phyloP scores from a whole-genome alignment of 2,113 vertebrate species.

The Cervus canadensis region DNA sequence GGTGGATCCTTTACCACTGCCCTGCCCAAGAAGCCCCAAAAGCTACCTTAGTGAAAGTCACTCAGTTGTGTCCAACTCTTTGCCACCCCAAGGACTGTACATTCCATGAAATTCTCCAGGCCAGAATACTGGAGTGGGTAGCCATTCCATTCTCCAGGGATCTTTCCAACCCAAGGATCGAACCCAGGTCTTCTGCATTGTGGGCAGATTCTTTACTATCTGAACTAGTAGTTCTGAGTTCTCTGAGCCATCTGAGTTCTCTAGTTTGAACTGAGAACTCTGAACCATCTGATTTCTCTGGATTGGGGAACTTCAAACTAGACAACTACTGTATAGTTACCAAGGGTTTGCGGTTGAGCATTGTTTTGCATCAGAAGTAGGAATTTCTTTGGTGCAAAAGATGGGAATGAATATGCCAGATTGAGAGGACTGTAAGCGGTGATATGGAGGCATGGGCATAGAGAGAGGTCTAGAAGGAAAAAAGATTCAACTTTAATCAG shows the following conservation, averaged over 20 bases:
- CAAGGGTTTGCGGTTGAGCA: background rate
- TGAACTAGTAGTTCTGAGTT: background rate
- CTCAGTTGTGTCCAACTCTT: background rate
- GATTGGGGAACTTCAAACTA: background rate
- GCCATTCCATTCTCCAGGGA: background rate
- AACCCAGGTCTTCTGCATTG: background rate
- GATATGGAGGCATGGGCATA: background rate
- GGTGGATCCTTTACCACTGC: background rate
- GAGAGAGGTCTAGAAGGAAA: background rate
- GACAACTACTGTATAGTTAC: background rate
- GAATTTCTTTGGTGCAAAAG: slow-evolving; percentile 1
- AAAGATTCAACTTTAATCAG: background rate
- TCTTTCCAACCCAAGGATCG: background rate
- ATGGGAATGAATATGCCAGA: background rate
- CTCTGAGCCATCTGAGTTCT: background rate
- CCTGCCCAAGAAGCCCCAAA: background rate
- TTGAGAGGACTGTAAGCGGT: background rate
- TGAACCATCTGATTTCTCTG: background rate
- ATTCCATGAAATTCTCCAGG: background rate
- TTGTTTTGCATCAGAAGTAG: background rate
- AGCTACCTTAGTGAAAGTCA: background rate
- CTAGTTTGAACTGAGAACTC: background rate
- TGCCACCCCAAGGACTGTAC: background rate
- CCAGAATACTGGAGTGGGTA: background rate
- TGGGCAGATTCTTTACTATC: background rate